These are phyloP conservation scores for Drosophila auraria DNA, from an alignment of 1,140 invertebrate species.

Conservation along the genomic window DNA sequence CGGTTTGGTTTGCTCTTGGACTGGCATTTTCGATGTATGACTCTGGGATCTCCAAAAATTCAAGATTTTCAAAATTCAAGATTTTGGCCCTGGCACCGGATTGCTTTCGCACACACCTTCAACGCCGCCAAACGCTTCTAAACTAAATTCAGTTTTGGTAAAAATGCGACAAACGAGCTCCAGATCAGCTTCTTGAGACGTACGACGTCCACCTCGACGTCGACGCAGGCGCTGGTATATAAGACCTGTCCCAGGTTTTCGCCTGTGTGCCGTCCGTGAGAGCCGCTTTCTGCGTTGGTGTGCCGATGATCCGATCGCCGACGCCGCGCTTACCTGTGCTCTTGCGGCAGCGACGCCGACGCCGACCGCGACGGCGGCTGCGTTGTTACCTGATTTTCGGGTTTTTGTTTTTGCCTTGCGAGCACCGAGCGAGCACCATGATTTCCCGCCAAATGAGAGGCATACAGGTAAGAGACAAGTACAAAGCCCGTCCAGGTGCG, in stretches of 20 bases:
- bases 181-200: constrained; percentile 83
- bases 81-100: constrained; percentile 58
- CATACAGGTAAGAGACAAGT: constrained; percentile 67
- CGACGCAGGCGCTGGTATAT: constrained; percentile 55
- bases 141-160: constrained; percentile 84
- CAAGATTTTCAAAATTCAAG: constrained; percentile 34
- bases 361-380: constrained; percentile 26
- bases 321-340: constrained; percentile 61
- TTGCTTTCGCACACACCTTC: constrained; percentile 79
- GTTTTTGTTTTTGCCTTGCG: constrained; percentile 72
- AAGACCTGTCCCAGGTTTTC: constrained; percentile 39
- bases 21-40: constrained; percentile 11
- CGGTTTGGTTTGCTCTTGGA: constrained; percentile 17
- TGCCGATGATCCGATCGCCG: constrained; percentile 71
- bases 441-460: constrained; percentile 82
- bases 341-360: constrained; percentile 13
- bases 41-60: constrained; percentile 25
- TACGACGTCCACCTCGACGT: constrained; percentile 35
- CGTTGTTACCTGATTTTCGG: constrained; percentile 80
- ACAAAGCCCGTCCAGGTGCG: constrained; percentile 43
- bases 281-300: constrained; percentile 67
- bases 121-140: constrained; percentile 84
- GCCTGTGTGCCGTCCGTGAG: constrained; percentile 23
- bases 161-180: constrained; percentile 83
- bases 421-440: constrained; percentile 51